A percentile compares a stretch with the other conserved stretches of the same genome.
Conservation (phyloP, 2,888 invertebrate species). For the Prosapia bicincta region DNA sequence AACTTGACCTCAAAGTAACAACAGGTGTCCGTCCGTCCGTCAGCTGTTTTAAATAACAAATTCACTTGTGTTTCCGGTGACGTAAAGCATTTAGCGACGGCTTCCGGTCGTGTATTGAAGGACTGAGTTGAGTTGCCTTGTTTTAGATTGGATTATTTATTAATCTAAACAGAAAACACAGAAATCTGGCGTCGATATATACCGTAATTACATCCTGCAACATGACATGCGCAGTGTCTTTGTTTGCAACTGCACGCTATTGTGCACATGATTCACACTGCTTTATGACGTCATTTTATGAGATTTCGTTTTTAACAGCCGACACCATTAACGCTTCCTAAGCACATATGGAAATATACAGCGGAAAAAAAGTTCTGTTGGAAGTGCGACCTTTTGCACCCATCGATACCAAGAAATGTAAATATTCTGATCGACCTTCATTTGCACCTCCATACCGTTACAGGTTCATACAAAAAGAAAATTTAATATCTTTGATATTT, state of each 20-base stretch:
- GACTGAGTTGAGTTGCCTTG: neutral
- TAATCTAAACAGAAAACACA: neutral
- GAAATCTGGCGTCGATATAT: neutral
- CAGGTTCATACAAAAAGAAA: too few relatives aligned
- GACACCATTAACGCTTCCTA: too few relatives aligned
- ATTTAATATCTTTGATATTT: too few relatives aligned
- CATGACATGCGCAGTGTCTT: neutral
- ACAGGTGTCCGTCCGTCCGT: constrained; percentile 28
- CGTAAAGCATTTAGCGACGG: constrained; percentile 22
- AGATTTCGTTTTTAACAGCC: too few relatives aligned
- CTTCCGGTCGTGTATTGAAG: constrained; percentile 7
- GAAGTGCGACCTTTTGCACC: too few relatives aligned
- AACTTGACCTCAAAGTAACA: constrained; percentile 17
- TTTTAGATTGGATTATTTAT: neutral
- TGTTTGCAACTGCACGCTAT: neutral
- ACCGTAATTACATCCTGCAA: neutral
- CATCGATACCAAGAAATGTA: too few relatives aligned
- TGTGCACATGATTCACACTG: neutral
- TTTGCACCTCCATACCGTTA: too few relatives aligned
- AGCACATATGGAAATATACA: too few relatives aligned
- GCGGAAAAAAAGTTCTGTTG: too few relatives aligned
- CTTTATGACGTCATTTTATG: too few relatives aligned
- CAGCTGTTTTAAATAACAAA: constrained; percentile 28
- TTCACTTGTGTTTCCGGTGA: constrained; percentile 26
- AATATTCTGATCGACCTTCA: too few relatives aligned